Evolutionary conservation across 1,140 invertebrate species (phyloP), one percentile per base, ranked within the genome.

Genomic region (Lordiphosa clarofinis): DNA sequence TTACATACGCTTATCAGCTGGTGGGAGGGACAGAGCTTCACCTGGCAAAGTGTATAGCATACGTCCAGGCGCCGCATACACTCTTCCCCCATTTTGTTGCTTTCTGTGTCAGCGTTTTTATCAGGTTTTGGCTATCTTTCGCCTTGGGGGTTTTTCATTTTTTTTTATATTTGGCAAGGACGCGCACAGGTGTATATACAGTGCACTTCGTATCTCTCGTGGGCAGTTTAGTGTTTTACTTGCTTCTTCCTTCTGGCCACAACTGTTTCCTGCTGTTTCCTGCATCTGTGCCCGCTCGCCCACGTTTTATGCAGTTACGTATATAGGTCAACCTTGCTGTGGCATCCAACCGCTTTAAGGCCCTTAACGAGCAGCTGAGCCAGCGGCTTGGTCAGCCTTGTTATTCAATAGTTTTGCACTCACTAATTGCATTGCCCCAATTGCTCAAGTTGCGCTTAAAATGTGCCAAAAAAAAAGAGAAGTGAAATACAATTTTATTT

Each of bases 381-480:
- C 28, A 11, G 12, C 35, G 28, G 47, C 33, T 35, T 49, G 31
- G 47, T 35, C 72, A 53, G 61, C 52, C 62, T 75, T 54, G 48
- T 68, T 75, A 72, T 82, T 82, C 72, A 82, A 72, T 82, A 63
- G 76, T 82, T 71, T 75, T 61, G 39, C 38, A 15, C 66, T 63
- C 47, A 68, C 76, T 82, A 84, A 82, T 82, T 82, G 78, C 78
- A 84, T 82, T 78, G 60, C 64, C 73, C 73, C 73, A 73, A 78
- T 78, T 78, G 78, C 59, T 55, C 63, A 59, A 66, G 63, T 73
- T 84, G 57, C 68, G 68, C 73, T 84, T 57, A 56, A 82, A 82
- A 68, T 84, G 67, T 70, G 73, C 73, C 73, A 84, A 69, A 82
- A 78, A 64, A 59, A 12, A 46, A 33, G 13, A 35, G 46, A 48